phyloP scores from a whole-genome alignment of 1,140 invertebrate species.

The Microplitis demolitor region DNA sequence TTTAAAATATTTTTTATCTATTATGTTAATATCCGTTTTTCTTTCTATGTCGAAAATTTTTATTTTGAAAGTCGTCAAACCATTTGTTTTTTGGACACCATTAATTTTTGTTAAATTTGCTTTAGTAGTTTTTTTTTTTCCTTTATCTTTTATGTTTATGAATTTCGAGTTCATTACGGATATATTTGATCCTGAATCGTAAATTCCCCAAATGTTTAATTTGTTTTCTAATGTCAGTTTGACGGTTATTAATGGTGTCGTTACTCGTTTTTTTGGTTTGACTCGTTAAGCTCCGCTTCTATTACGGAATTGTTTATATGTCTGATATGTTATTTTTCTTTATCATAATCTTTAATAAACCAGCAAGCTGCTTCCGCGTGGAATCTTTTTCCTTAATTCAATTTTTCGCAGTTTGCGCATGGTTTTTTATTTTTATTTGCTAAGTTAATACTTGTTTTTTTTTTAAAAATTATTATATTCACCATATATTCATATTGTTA shows the following conservation, averaged over 20 bases:
- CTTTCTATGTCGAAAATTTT: too few species aligned
- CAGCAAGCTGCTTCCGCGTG: constrained; percentile 18
- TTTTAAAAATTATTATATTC: constrained; percentile 1
- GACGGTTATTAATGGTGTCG: constrained; percentile 31
- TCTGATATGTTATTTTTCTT: constrained; percentile 10
- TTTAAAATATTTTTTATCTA: too few species aligned
- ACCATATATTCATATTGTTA: neutral
- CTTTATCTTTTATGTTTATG: constrained; percentile 18
- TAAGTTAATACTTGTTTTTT: constrained; percentile 11
- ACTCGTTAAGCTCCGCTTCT: constrained; percentile 20
- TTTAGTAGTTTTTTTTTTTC: constrained; percentile 16
- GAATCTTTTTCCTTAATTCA: constrained; percentile 21
- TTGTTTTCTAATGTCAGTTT: constrained; percentile 18
- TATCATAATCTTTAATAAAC: constrained; percentile 18
- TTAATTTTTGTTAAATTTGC: constrained; percentile 23
- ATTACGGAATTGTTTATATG: constrained; percentile 23
- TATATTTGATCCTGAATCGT: constrained; percentile 26
- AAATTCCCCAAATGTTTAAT: constrained; percentile 20
- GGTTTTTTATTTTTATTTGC: constrained; percentile 18
- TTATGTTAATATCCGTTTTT: too few species aligned
- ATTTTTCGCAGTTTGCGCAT: constrained; percentile 16
- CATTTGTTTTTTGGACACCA: neutral
- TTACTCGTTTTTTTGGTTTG: constrained; percentile 30
- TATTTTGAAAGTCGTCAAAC: too few species aligned
- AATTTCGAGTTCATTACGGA: constrained; percentile 23